Evolutionary conservation across 1,140 invertebrate species (phyloP).

Genomic region (Venustaconcha ellipsiformis): DNA sequence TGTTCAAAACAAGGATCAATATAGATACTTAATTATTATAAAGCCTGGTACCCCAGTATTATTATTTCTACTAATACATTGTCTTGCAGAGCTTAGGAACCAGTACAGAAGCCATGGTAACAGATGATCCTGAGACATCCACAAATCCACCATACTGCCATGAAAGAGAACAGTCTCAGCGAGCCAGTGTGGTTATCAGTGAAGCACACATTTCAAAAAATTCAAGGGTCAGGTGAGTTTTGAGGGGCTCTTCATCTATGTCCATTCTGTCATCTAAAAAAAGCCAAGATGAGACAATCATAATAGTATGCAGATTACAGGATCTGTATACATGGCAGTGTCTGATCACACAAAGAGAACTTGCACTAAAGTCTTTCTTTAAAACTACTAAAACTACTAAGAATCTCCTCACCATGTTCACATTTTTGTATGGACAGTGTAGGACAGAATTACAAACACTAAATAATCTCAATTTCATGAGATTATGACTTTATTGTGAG

Average conservation of each 20-base stretch:
- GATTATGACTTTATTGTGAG: no score
- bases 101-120: no score
- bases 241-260: slow-evolving; percentile 49
- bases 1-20: no score
- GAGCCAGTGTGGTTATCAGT: slow-evolving; percentile 96
- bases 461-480: no score
- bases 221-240: slow-evolving; percentile 95
- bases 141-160: no score
- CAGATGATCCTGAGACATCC: no score
- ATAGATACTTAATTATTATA: no score
- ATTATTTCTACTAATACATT: no score
- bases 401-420: background rate
- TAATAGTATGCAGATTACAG: background rate
- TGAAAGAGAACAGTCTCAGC: slow-evolving; percentile 71
- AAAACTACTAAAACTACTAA: background rate
- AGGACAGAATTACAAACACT: slow-evolving; percentile 2
- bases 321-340: background rate
- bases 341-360: background rate
- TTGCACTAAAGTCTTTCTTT: background rate
- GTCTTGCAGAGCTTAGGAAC: no score
- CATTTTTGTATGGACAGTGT: background rate
- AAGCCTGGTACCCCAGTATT: no score
- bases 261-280: slow-evolving; percentile 67
- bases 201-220: slow-evolving; percentile 99
- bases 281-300: slow-evolving; percentile 1